Percentiles rank a stretch among this genome's conserved stretches.
These are phyloP conservation scores for Sebastes diaconus DNA, from an alignment of 2,797 vertebrate species.

Conservation along the genomic window DNA sequence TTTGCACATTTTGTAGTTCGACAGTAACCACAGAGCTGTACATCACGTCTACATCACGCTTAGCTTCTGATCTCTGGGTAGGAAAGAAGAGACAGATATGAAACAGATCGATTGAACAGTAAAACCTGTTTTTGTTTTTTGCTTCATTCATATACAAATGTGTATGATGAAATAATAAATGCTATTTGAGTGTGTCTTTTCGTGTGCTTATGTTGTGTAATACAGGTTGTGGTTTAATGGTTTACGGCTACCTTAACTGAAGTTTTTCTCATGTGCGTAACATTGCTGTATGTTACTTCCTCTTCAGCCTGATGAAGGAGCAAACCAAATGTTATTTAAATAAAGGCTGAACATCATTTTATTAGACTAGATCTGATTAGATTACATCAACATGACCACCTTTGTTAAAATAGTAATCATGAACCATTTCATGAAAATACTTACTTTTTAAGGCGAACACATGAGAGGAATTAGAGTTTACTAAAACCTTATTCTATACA, in stretches of 20 bases:
- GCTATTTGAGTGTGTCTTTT: not conserved
- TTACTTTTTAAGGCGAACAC: not conserved
- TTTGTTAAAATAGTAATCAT: not conserved
- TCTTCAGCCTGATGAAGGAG: not conserved
- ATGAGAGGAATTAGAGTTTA: not conserved
- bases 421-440: not conserved
- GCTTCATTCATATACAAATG: not conserved
- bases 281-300: not conserved
- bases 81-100: not conserved
- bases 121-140: not conserved
- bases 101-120: not conserved
- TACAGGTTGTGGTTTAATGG: not conserved
- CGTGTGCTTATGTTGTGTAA: not conserved
- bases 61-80: no score
- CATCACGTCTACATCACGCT: no score
- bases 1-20: not conserved
- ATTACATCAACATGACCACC: not conserved
- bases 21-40: conserved; percentile 22
- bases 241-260: not conserved
- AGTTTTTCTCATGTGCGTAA: not conserved
- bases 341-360: not conserved
- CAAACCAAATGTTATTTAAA: not conserved
- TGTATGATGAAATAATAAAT: not conserved
- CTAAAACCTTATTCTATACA: not conserved
- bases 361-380: not conserved